phyloP scores from a whole-genome alignment of 2,797 vertebrate genomes.

The Epinephelus awoara region DNA sequence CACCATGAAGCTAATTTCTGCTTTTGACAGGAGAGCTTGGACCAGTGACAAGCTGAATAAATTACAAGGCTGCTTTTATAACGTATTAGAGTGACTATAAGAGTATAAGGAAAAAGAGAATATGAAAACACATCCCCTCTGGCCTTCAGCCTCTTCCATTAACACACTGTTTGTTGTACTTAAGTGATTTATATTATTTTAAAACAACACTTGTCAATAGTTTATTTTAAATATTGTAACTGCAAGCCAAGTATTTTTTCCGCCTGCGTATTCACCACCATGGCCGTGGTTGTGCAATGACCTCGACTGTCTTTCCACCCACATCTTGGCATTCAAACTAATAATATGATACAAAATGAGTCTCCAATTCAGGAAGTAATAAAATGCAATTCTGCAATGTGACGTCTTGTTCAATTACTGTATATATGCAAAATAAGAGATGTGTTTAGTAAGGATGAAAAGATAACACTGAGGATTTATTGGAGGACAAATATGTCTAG shows the following conservation, averaged over 20 bases:
- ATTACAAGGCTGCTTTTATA: neutral
- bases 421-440: constrained; percentile 9
- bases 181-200: neutral
- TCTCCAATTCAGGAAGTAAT: constrained; percentile 1
- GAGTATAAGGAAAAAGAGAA: neutral
- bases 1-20: constrained; percentile 20
- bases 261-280: neutral
- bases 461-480: neutral
- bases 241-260: neutral
- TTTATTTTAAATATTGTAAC: constrained; percentile 5
- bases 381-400: neutral
- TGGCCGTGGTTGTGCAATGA: constrained; percentile 10
- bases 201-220: neutral
- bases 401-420: neutral
- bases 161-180: neutral
- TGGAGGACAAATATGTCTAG: neutral
- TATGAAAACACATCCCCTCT: neutral
- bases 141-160: neutral
- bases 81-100: neutral
- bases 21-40: constrained; percentile 8
- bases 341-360: constrained; percentile 28
- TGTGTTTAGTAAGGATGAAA: constrained; percentile 9
- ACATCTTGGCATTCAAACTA: constrained; percentile 32
- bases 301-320: constrained; percentile 25
- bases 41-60: constrained; percentile 19